Base-by-base conservation (phyloP, 2,797 vertebrate genomes). In the Rhodeus uyekii region DNA sequence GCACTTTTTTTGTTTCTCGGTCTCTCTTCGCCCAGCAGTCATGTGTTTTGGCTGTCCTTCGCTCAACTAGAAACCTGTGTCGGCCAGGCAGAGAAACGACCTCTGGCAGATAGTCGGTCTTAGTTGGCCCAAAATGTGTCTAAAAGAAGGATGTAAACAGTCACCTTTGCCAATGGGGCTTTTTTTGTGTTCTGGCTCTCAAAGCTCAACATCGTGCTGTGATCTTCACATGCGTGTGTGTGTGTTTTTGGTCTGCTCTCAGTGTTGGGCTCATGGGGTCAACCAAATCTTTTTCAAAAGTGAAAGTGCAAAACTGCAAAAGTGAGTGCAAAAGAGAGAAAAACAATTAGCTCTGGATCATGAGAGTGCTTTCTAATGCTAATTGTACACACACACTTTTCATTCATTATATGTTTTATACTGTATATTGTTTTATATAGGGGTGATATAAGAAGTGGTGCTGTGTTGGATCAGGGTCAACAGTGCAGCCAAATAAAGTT, bases 101-200 rank as follows among this genome's bases (percentile, higher is more conserved):
- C 83, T 83, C 87, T 91, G 91, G 90, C 89, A 81, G 86, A 61
- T 78, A 84, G 81, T 71, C 10, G 53, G 50, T 71, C 75, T 86
- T 68, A 81, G 78, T 65, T 22, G 83, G 89, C 68, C 88, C 89
- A 91, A 91, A 90, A 91, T 88, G 80, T 86, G 58, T 92, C 90
- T 85, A 90, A 87, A 86, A 5, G 86, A 89, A 92, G 90, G 90
- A 93, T 92, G 92, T 94, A 92, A 93, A 93, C 91, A 94, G 90
- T 82, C 75, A 77, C 89, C 87, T 84, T 81, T 90, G 91, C 92
- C 90, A 92, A 86, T 79, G 84, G 86, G 86, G 78, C 83, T 83
- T 92, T 92, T 58, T 76, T 89, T 88, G 89, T 90, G 88, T 89
- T 91, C 89, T 73, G 86, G 85, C 89, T 90, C 89, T 34, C 61